Conservation (phyloP, 2,113 vertebrate genomes). For the Neogale vison region DNA sequence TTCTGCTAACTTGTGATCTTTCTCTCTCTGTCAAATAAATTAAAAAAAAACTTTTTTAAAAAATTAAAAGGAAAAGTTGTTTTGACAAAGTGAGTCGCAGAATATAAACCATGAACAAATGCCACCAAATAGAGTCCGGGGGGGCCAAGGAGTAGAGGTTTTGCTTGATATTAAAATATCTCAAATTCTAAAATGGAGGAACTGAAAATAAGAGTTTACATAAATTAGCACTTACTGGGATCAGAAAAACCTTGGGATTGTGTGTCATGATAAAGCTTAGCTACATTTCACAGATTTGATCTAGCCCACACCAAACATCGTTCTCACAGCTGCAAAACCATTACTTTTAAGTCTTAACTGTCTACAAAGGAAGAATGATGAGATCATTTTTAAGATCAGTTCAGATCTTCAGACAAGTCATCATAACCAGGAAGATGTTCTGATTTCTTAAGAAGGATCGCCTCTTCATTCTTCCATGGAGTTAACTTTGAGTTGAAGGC, state of each 20-base stretch:
- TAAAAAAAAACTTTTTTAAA: too few relatives aligned
- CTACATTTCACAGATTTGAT: not conserved
- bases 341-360: not conserved
- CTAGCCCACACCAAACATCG: not conserved
- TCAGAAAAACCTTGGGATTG: not conserved
- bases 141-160: not conserved
- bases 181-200: not conserved
- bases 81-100: not conserved
- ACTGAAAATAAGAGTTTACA: not conserved
- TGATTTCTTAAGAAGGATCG: not conserved
- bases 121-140: not conserved
- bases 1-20: too few relatives aligned
- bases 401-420: not conserved
- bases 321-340: not conserved
- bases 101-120: not conserved
- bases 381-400: not conserved
- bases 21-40: too few relatives aligned
- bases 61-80: not conserved
- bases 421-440: not conserved
- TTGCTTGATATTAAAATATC: not conserved
- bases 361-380: not conserved
- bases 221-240: not conserved
- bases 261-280: not conserved
- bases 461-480: not conserved
- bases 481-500: not conserved